phyloP scores from a whole-genome alignment of 2,113 vertebrate species.

The Saccopteryx leptura region DNA sequence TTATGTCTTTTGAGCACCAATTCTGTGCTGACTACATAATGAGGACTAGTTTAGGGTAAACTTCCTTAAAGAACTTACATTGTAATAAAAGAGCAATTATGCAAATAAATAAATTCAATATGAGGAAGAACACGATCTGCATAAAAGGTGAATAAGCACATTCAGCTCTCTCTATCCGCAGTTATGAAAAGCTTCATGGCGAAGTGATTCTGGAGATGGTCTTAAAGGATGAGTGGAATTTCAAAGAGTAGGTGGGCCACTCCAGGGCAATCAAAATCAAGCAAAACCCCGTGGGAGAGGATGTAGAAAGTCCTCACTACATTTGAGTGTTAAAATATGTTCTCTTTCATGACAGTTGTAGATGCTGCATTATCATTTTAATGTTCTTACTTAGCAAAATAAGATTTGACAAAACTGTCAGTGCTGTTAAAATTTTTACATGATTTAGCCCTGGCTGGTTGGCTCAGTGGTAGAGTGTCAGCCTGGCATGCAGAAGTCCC shows the following conservation, averaged over 20 bases:
- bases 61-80: background rate
- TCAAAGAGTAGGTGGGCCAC: background rate
- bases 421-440: background rate
- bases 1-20: background rate
- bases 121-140: background rate
- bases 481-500: too few species aligned
- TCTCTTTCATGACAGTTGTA: background rate
- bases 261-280: background rate
- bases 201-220: background rate
- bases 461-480: too few species aligned
- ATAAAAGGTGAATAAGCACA: background rate
- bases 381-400: conserved; percentile 1
- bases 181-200: background rate
- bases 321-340: background rate
- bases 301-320: background rate
- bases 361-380: background rate
- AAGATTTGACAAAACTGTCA: conserved; percentile 25
- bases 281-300: background rate
- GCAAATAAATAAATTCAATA: conserved; percentile 27
- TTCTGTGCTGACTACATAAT: background rate
- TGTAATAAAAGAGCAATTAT: conserved; percentile 51
- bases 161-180: background rate
- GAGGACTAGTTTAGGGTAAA: background rate
- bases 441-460: too few species aligned
- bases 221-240: background rate